Base-by-base conservation (phyloP, 2,888 invertebrate species). In the Hydraecia micacea region DNA sequence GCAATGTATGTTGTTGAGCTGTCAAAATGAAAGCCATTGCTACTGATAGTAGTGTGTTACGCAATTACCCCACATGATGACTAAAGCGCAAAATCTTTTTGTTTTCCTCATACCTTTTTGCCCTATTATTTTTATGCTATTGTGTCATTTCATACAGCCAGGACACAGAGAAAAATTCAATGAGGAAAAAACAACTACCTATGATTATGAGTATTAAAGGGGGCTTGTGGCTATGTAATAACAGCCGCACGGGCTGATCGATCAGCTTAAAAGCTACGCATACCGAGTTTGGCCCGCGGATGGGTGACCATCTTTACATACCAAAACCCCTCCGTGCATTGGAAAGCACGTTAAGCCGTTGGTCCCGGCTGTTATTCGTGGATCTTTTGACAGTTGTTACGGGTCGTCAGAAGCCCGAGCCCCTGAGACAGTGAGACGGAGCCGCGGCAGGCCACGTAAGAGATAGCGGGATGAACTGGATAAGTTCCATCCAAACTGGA, bases 71-170 rank as follows among this genome's bases (percentile, higher is more conserved):
- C 46, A 39, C 49, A 81, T n/a, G 28, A 60, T 67, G 75, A 73
- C 65, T 60, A 52, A 62, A 75, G 52, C 67, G 36, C 36, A 36
- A 67, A 25, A 82, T 67, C 18, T 82, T 62, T 79, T 67, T 60
- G 32, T 81, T 75, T 82, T 75, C 67, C 75, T 79, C 36, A 21
- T 76, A 58, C 55, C 21, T 70, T 70, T 83, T 83, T 70, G 32
- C 60, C 83, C 65, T 46, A 62, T 84, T 73, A 72, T 72, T 68
- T 72, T 66, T 63, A 63, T 46, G 79, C 49, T 78, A 63, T 49
- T 68, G n/a, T 83, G 28, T 42, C 21, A 55, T 32, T 49, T 39
- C 7, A 39, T 39, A 39, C 36, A 39, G 62, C 62, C 15, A 8
- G 8, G n/a, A 18, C 0, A 68, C 18, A 11, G 2, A 11, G 2